phyloP scores from a whole-genome alignment of 2,888 invertebrate genomes.

The Maniola hyperantus region DNA sequence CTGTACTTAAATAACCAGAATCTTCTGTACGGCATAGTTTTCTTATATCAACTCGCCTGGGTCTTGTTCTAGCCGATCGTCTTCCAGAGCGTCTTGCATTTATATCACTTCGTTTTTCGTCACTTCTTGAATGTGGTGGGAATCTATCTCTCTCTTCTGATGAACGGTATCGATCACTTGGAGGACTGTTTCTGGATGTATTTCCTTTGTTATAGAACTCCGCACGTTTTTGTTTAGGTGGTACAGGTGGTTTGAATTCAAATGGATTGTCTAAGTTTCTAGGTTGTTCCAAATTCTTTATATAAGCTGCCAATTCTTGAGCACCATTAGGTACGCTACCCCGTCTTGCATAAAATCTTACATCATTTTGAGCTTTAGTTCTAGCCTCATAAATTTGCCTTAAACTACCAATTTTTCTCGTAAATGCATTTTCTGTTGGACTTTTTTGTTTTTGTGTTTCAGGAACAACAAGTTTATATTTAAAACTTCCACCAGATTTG shows the following conservation, averaged over 20 bases:
- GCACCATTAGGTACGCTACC: slow-evolving; percentile 64
- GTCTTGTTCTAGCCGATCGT: slow-evolving; percentile 68
- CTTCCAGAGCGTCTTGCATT: slow-evolving; percentile 69
- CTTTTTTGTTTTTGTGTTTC: slow-evolving; percentile 53
- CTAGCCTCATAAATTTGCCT: slow-evolving; percentile 91
- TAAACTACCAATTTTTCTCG: slow-evolving; percentile 86
- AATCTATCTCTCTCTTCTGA: slow-evolving; percentile 71
- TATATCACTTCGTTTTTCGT: slow-evolving; percentile 64
- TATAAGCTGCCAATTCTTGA: slow-evolving; percentile 61
- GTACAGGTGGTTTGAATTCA: slow-evolving; percentile 69
- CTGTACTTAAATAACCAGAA: slow-evolving; percentile 93
- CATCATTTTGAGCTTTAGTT: slow-evolving; percentile 68
- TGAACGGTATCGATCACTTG: slow-evolving; percentile 60
- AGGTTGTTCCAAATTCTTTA: slow-evolving; percentile 61
- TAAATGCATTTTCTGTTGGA: slow-evolving; percentile 67
- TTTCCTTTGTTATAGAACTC: slow-evolving; percentile 57
- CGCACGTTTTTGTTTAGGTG: slow-evolving; percentile 65
- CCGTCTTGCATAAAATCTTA: slow-evolving; percentile 62
- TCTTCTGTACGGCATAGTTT: slow-evolving; percentile 83
- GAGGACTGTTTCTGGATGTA: slow-evolving; percentile 59
- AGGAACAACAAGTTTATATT: slow-evolving; percentile 72
- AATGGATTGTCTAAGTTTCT: slow-evolving; percentile 55
- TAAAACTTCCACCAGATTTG: slow-evolving; percentile 88
- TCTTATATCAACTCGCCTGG: slow-evolving; percentile 67
- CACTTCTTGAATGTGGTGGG: slow-evolving; percentile 58